Base-by-base conservation (phyloP, 2,888 invertebrate genomes). In the Patella pellucida region DNA sequence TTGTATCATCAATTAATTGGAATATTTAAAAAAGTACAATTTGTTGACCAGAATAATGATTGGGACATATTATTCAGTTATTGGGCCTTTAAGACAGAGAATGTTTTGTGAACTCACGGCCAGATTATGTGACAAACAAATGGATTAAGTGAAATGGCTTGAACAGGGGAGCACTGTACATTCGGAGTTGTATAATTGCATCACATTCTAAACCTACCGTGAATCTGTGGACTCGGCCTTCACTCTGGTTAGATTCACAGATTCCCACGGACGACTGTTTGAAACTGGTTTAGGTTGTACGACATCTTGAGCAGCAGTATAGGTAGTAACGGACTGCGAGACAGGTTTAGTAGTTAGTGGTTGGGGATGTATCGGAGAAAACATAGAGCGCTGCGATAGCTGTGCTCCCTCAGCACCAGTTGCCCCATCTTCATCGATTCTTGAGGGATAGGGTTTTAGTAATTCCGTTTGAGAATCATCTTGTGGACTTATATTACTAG, bases 291-390 rank as follows among this genome's bases (percentile, higher is more conserved):
- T 85, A n/a, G 85, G 85, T 62, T 85, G 84, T 9, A 84, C 27
- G 12, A 85, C 75, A 54, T 83, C 82, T 50, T 82, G 83, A 67
- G 80, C 81, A 27, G 82, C 76, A n/a, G 80, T 74, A 12, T 76
- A 69, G 14, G 78, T 31, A 11, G 74, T 79, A 50, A 75, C 76
- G 68, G 56, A 72, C 71, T 81, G 82, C 11, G 79, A 72, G 11
- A 73, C 41, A n/a, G 75, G 80, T 62, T 73, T 76, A 54, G 75
- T 79, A 3, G 85, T 86, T n/a, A 86, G 80, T 5, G 88, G 88
- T 71, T 86, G 86, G 2, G 88, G 88, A 70, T 88, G 87, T 23
- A 88, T 87, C 0, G 88, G 88, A 31, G 86, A 85, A 78, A 88
- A 88, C 52, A 82, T 82, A 11, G 85, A 80, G 15, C 85, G 86